Evolutionary conservation across 2,888 invertebrate genomes (phyloP).

Genomic region (Tryphoninae sp.): DNA sequence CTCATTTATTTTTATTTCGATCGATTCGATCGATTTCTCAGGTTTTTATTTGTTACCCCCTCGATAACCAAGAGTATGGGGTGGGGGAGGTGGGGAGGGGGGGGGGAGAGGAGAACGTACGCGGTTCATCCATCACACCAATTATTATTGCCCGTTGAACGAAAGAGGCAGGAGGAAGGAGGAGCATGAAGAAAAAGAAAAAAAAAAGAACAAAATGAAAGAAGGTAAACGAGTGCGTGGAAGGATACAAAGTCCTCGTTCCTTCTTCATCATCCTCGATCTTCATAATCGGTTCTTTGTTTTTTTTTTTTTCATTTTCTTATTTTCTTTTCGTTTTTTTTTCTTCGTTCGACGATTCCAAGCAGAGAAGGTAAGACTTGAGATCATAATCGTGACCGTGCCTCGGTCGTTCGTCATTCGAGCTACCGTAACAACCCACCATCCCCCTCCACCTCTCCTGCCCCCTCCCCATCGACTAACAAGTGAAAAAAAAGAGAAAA

Average conservation of each 20-base stretch:
- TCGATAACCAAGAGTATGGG: too few species aligned
- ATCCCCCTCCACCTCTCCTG: slow-evolving; percentile 21
- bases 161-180: slow-evolving; percentile 1
- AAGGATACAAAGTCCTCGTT: slow-evolving; percentile 33
- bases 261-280: slow-evolving; percentile 21
- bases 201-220: slow-evolving; percentile 25
- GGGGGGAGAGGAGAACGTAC: neutral
- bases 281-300: neutral
- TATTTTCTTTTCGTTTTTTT: slow-evolving; percentile 25
- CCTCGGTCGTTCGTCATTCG: slow-evolving; percentile 70
- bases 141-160: slow-evolving; percentile 51
- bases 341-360: slow-evolving; percentile 22
- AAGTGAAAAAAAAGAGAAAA: slow-evolving; percentile 12
- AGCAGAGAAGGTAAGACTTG: slow-evolving; percentile 63
- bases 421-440: slow-evolving; percentile 63
- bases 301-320: neutral
- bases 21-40: neutral
- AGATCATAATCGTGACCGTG: slow-evolving; percentile 74
- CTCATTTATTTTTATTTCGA: neutral
- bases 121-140: slow-evolving; percentile 55
- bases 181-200: slow-evolving; percentile 1
- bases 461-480: neutral
- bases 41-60: neutral
- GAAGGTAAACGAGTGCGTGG: neutral
- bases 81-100: neutral